Conservation (phyloP, 2,888 invertebrate species). For the Ommatoiulus sabulosus region DNA sequence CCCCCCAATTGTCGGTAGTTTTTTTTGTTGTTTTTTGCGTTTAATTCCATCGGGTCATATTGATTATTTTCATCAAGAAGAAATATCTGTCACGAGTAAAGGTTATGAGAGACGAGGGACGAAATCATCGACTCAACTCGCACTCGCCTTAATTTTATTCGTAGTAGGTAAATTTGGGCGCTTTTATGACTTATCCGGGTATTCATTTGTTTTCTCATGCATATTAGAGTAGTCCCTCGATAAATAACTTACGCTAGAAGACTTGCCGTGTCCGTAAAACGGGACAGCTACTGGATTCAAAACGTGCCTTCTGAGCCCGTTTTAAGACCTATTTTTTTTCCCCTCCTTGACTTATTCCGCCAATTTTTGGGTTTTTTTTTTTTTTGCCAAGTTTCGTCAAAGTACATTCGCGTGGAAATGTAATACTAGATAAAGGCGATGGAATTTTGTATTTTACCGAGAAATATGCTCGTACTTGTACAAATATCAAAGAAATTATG, state of each 20-base stretch:
- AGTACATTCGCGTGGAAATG: background rate
- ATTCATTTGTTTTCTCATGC: slow-evolving; percentile 48
- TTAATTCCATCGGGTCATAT: slow-evolving; percentile 49
- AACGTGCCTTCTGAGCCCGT: background rate
- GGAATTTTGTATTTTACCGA: background rate
- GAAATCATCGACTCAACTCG: slow-evolving; percentile 29
- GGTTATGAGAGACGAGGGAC: slow-evolving; percentile 42
- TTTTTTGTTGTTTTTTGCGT: background rate
- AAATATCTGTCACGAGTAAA: slow-evolving; percentile 41
- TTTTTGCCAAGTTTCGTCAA: background rate
- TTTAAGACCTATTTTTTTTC: background rate
- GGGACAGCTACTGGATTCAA: background rate
- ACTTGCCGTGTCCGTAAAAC: slow-evolving; percentile 38
- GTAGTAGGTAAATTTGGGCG: background rate
- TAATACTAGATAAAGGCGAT: background rate
- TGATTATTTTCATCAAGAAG: slow-evolving; percentile 52
- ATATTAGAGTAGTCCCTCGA: slow-evolving; percentile 40
- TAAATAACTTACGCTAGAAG: slow-evolving; percentile 13
- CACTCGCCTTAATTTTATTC: background rate
- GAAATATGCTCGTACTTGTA: background rate
- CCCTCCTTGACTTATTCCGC: background rate
- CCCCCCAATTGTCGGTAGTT: background rate
- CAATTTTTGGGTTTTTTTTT: background rate
- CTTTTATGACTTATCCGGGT: slow-evolving; percentile 41
- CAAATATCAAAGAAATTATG: background rate